These are phyloP conservation scores for Syrphus vitripennis DNA, from an alignment of 2,888 invertebrate species.

Conservation along the genomic window DNA sequence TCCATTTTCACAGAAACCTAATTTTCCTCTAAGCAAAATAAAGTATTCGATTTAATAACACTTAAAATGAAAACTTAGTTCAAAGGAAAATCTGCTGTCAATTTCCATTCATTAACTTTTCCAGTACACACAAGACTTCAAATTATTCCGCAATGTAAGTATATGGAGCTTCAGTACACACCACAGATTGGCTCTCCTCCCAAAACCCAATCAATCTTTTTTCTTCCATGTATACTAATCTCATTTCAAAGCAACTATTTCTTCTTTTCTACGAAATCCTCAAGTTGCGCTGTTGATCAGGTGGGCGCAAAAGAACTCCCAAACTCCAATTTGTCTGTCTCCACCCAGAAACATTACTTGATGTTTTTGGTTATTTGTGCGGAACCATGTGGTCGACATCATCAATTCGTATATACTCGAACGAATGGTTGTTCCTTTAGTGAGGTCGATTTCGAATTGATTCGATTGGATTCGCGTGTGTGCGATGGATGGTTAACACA, in stretches of 20 bases:
- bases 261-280: background rate
- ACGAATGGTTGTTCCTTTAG: background rate
- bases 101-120: background rate
- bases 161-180: no score
- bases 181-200: background rate
- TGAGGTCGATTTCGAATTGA: background rate
- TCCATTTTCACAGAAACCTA: background rate
- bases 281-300: background rate
- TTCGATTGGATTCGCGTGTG: background rate
- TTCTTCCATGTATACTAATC: background rate
- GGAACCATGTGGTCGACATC: conserved; percentile 9
- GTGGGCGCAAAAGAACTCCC: conserved; percentile 1
- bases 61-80: background rate
- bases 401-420: background rate
- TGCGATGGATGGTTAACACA: conserved; percentile 5
- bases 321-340: conserved; percentile 9
- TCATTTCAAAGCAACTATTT: background rate
- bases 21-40: background rate
- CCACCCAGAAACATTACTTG: background rate
- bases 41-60: background rate
- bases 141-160: background rate
- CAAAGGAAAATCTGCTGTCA: background rate
- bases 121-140: background rate
- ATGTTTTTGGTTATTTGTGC: background rate
- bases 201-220: background rate